Evolutionary conservation across 2,888 invertebrate species (phyloP), one percentile per base, ranked within the genome.

Genomic region (Zonitis immaculata): DNA sequence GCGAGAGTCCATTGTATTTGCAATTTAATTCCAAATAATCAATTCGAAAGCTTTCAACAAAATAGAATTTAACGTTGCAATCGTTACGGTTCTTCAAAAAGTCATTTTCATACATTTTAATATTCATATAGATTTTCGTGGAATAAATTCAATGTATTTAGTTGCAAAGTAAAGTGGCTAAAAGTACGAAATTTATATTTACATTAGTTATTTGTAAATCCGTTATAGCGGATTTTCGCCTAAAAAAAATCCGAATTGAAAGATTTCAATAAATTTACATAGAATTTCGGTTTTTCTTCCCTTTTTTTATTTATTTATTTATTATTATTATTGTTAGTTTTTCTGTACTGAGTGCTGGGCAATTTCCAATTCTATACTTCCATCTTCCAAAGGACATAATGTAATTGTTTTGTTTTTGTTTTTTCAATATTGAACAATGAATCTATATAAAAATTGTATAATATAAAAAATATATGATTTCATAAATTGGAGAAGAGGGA

Each of bases 231-330:
- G 49, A 55, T 51, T n/a, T 47, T 57, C 52, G 59, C 51, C 58
- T 56, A 60, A 63, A 64, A 39, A 39, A 64, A 60, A 59, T 5
- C 44, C 53, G 49, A 49, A 57, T 57, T 52, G 61, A 61, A 65
- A 66, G 67, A 68, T 69, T 69, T 69, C 67, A 68, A 68, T 68
- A 68, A 67, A 70, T 70, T 70, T 70, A 69, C 70, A 70, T 70
- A 68, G 62, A 52, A 18, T 56, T 60, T 59, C 58, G 55, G 62
- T 57, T 62, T 64, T 62, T n/a, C n/a, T n/a, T n/a, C n/a, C n/a
- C n/a, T n/a, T n/a, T n/a, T n/a, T n/a, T n/a, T n/a, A n/a, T n/a
- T n/a, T n/a, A n/a, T n/a, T n/a, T n/a, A n/a, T n/a, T n/a, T n/a
- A n/a, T n/a, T n/a, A n/a, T n/a, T n/a, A n/a, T n/a, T n/a, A n/a